Percentiles rank a stretch among this genome's conserved stretches.
Evolutionary conservation across 37 sponge, comb jelly and placozoan genomes (phyloP).

Genomic region (Geodia barretti): DNA sequence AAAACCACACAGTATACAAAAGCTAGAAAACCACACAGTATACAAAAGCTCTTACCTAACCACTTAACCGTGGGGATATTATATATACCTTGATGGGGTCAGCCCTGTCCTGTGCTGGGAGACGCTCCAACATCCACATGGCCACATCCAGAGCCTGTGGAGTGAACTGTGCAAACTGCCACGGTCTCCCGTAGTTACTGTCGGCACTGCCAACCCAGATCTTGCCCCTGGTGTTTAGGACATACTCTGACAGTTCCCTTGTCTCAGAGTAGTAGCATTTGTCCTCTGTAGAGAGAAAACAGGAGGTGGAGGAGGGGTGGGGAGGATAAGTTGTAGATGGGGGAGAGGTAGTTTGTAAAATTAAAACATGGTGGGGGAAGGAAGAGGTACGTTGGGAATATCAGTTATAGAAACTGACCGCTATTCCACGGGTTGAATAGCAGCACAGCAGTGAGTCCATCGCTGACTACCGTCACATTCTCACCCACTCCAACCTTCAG

Average conservation of each 20-base stretch:
- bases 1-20: too few species aligned
- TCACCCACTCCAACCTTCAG: slow-evolving; percentile 33
- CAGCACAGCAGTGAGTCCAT: slow-evolving; percentile 21
- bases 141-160: slow-evolving; percentile 44
- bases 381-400: background rate
- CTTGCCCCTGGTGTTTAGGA: slow-evolving; percentile 61
- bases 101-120: slow-evolving; percentile 10
- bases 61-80: background rate
- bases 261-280: slow-evolving; percentile 35
- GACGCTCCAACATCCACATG: slow-evolving; percentile 23
- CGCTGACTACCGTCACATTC: slow-evolving; percentile 29
- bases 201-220: slow-evolving; percentile 72
- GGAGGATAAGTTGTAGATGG: background rate
- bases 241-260: slow-evolving; percentile 58
- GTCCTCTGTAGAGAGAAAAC: slow-evolving; percentile 26
- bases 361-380: background rate
- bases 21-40: too few species aligned
- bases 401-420: slow-evolving; percentile 13
- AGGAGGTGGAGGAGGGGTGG: background rate
- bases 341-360: background rate
- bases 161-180: slow-evolving; percentile 79
- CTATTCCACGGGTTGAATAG: slow-evolving; percentile 81
- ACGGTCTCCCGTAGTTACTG: slow-evolving; percentile 57
- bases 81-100: slow-evolving; percentile 46
- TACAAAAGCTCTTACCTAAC: background rate